Evolutionary conservation across 2,888 invertebrate species (phyloP), one percentile per base, ranked within the genome.

Genomic region (Lydus trimaculatus): DNA sequence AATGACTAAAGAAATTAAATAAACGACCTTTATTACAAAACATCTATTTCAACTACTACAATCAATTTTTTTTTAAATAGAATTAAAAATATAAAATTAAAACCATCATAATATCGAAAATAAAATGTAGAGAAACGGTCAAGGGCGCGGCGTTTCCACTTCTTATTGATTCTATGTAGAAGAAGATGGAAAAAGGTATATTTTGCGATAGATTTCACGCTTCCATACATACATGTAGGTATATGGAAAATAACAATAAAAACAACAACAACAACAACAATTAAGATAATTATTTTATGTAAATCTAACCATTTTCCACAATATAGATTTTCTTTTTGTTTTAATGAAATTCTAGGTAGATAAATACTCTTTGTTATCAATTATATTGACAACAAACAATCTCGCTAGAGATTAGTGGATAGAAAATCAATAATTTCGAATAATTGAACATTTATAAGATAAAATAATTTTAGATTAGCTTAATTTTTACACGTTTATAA

Each of bases 131-230:
- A 52, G 33, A 31, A 43, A 52, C 69, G 69, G 69, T 70, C 69
- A 70, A 70, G 69, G 69, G 69, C 69, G 65, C 58, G 63, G 66
- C 69, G 33, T 58, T 23, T 31, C 20, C 63, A 17, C 2, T 52
- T 8, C 17, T 48, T 69, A 69, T 69, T 65, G 69, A 69, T 67
- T 67, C 56, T 56, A 28, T n/a, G 13, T 56, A 56, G 56, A 56
- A 15, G 25, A 56, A 56, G 56, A 56, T 15, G n/a, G 56, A 56
- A 28, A 56, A 56, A 2, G n/a, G 25, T 20, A 48, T 15, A 1
- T 6, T 52, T 56, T 15, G 7, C 15, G 4, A 23, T 52, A 9
- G 20, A 43, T 43, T 43, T 43, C 39, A 20, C 20, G 28, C 25
- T 56, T 56, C 28, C 23, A 52, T 17, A 33, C 5, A 36, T 15